A percentile compares a stretch with the other conserved stretches of the same genome.
Evolutionary conservation across 2,797 vertebrate species (phyloP).

Genomic region (Carduelis carduelis): DNA sequence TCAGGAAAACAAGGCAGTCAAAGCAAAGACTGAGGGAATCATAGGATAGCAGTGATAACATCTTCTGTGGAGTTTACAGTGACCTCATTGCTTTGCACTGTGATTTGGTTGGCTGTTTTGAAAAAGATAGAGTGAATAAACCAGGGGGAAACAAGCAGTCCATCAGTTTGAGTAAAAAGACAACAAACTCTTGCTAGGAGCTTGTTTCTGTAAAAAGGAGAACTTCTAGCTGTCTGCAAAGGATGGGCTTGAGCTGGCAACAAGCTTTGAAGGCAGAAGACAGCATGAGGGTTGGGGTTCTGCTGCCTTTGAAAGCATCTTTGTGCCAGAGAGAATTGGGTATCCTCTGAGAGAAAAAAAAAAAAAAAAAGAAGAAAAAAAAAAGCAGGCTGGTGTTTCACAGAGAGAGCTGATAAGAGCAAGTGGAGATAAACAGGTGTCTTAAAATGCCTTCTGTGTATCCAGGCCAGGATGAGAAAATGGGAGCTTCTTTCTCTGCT

Average conservation of each 20-base stretch:
- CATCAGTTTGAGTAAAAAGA: neutral
- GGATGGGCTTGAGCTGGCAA: neutral
- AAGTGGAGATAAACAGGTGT: neutral
- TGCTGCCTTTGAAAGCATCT: neutral
- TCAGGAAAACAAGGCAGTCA: constrained; percentile 13
- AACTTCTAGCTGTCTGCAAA: neutral
- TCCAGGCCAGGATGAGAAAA: neutral
- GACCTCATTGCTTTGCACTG: neutral
- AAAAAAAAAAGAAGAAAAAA: neutral
- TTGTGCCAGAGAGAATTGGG: neutral
- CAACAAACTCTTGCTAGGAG: neutral
- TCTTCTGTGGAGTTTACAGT: neutral
- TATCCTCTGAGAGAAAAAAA: neutral
- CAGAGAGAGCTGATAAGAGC: neutral
- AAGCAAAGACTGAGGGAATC: neutral
- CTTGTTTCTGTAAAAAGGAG: neutral
- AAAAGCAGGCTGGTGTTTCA: neutral
- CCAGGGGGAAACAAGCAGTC: neutral
- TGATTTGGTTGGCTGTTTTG: neutral
- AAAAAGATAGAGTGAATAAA: neutral
- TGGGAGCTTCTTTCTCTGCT: neutral
- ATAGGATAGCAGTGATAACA: neutral
- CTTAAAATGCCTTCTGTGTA: neutral
- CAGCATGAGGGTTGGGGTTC: neutral
- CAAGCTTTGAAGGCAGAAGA: neutral